Conservation (phyloP, 2,888 invertebrate species). For the Himalopsyche kuldschensis region DNA sequence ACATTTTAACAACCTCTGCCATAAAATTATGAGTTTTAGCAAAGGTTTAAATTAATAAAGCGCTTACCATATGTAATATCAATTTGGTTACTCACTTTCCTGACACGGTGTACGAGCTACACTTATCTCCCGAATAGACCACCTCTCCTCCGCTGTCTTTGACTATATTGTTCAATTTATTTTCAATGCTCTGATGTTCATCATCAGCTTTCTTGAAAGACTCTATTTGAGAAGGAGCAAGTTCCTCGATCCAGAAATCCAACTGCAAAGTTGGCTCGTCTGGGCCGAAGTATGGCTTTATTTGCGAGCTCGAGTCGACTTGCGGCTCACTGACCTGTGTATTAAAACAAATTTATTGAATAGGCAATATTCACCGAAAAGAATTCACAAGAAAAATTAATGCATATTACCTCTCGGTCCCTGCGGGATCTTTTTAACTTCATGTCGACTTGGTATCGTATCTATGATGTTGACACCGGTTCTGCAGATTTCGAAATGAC, state of each 20-base stretch:
- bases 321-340: slow-evolving; percentile 1
- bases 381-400: not conserved
- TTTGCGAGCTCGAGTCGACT: not conserved
- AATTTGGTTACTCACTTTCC: slow-evolving; percentile 54
- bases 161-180: slow-evolving; percentile 62
- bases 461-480: too few species aligned
- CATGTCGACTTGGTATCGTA: too few species aligned
- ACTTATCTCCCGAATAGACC: slow-evolving; percentile 67
- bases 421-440: slow-evolving; percentile 29
- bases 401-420: slow-evolving; percentile 21
- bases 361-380: not conserved
- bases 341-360: not conserved
- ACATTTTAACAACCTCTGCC: too few species aligned
- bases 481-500: too few species aligned
- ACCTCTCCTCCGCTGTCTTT: slow-evolving; percentile 64
- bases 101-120: slow-evolving; percentile 65
- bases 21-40: too few species aligned
- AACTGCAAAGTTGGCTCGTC: slow-evolving; percentile 63
- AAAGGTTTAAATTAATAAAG: not conserved
- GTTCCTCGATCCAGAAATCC: slow-evolving; percentile 73
- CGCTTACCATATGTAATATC: not conserved
- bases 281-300: slow-evolving; percentile 52
- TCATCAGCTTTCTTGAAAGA: slow-evolving; percentile 65
- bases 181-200: slow-evolving; percentile 68
- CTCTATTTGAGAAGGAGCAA: slow-evolving; percentile 66